Base-by-base conservation (phyloP, 1,140 invertebrate genomes). In the Grapholita molesta region DNA sequence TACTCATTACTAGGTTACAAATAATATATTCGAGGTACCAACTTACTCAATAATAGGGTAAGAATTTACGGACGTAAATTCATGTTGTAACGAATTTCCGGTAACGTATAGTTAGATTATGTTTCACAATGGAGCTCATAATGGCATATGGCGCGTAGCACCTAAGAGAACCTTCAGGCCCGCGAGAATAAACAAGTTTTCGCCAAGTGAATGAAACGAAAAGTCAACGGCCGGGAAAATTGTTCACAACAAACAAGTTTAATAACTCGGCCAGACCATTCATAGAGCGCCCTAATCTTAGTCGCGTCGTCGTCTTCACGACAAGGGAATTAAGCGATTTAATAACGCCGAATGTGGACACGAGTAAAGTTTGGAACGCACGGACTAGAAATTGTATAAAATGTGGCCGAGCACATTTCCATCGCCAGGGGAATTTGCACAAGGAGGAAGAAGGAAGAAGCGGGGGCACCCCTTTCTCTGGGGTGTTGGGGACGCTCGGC, bases 381-480 rank as follows among this genome's bases (percentile, higher is more conserved):
- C 79, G 70, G 80, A 85, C 84, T 89, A 87, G 85, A 89, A 91
- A 91, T 91, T 89, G 86, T 91, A 90, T 90, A 91, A 91, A 91
- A 91, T 88, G 89, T 91, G 86, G 86, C 87, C 76, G 85, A 89
- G 82, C 86, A 87, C 85, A 91, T 89, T 90, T 90, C 86, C 87
- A 90, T 91, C 88, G 89, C 80, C 88, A 84, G 83, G 89, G 89
- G 89, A 91, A 91, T 91, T 89, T 91, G 89, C 89, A 91, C 89
- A 91, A 89, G 89, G 88, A 89, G 89, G 85, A 87, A 89, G 83
- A 87, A 89, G 89, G 88, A 89, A 90, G 85, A 84, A 78, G 80
- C 76, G 84, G 85, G 84, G 78, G 82, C 83, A 89, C 88, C 88
- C 87, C 86, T 89, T 90, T 88, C 83, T 85, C 77, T 82, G 79